Evolutionary conservation across 2,113 vertebrate genomes (phyloP), one percentile per base, ranked within the genome.

Genomic region (Amphiprion ocellaris): DNA sequence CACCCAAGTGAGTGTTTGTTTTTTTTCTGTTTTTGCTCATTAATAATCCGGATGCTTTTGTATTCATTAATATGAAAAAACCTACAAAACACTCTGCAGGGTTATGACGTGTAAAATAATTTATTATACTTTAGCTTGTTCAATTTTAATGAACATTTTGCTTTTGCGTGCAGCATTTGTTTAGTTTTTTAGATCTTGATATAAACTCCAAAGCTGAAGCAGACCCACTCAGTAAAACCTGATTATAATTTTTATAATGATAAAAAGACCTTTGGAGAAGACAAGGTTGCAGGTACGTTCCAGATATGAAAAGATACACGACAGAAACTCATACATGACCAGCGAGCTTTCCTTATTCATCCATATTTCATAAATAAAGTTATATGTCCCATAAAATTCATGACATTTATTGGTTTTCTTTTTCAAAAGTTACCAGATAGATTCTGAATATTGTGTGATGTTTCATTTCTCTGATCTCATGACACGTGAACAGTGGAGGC

Each of bases 331-430:
- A 63, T 16, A 46, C 4, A 49, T 52, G 17, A 67, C 19, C 53
- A 39, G 1, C 0, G 5, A 66, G n/a, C 39, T 1, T 50, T 21
- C 26, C 53, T 30, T 11, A 19, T 64, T 63, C 10, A 41, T 37
- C 30, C 12, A 2, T 19, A 30, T 26, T 54, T 62, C 5, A 61
- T 23, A 52, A 87, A 86, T 73, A 83, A 84, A 85, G 41, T 46
- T 55, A 16, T 52, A 0, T 30, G 61, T 46, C 33, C 54, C n/a
- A 50, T 15, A 47, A 56, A 30, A 55, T 46, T 10, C 8, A 1
- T 9, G 53, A 53, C 23, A 58, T 21, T 59, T 12, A 61, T 68
- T 76, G 39, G 0, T 62, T 69, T 55, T 24, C 2, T 39, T 56
- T 64, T 55, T 44, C 0, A 1, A 4, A 7, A 41, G 21, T 19